Evolutionary conservation across 2,797 vertebrate species (phyloP).

Genomic region (Micromesistius poutassou): DNA sequence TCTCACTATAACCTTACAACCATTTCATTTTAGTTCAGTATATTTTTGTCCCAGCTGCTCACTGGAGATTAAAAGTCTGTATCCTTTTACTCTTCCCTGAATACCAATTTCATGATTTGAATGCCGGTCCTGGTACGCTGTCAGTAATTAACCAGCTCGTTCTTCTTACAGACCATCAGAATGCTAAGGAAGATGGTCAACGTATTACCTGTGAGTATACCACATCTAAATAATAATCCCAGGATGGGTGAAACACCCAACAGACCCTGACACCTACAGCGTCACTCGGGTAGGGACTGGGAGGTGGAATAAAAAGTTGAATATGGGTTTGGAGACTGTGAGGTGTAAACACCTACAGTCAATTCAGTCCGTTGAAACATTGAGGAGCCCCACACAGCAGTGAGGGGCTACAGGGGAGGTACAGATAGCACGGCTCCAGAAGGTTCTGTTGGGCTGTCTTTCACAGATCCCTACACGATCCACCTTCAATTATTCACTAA

Average conservation of each 20-base stretch:
- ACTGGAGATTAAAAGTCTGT: too few relatives aligned
- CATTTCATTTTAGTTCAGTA: too few relatives aligned
- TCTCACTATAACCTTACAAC: too few relatives aligned
- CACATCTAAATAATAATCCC: not conserved
- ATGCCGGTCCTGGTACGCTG: too few relatives aligned
- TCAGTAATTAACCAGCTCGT: slow-evolving; percentile 7
- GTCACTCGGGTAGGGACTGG: not conserved
- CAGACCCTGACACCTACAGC: not conserved
- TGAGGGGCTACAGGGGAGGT: not conserved
- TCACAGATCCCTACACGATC: not conserved
- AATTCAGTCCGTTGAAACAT: not conserved
- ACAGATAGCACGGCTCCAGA: not conserved
- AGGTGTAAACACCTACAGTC: too few relatives aligned
- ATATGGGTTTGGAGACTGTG: not conserved
- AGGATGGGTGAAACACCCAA: not conserved
- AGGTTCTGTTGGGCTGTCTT: not conserved
- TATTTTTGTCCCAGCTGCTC: too few relatives aligned
- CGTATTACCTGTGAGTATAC: slow-evolving; percentile 81
- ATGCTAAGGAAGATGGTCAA: slow-evolving; percentile 81
- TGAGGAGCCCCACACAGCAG: too few relatives aligned
- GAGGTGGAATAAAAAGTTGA: not conserved
- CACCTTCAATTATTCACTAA: not conserved
- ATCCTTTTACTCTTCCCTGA: too few relatives aligned
- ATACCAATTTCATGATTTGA: too few relatives aligned
- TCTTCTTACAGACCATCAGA: slow-evolving; percentile 80